These are phyloP conservation scores for Stratiolaelaps scimitus DNA, from an alignment of 1,140 invertebrate species.

Conservation along the genomic window DNA sequence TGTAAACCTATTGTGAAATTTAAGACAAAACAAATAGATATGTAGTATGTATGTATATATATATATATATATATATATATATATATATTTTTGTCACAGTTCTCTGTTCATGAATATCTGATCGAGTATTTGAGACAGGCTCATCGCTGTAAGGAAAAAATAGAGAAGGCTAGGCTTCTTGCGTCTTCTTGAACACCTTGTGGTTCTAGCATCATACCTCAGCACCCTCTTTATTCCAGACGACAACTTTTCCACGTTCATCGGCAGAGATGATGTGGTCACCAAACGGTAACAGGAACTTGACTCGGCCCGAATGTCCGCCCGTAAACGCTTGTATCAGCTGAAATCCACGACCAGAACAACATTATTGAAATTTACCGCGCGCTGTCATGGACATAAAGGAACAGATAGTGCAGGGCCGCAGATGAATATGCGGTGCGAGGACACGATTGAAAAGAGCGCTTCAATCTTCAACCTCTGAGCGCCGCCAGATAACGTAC, in stretches of 20 bases:
- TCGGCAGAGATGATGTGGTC: conserved; percentile 72
- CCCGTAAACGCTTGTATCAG: conserved; percentile 66
- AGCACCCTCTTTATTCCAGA: conserved; percentile 73
- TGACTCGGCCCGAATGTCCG: conserved; percentile 54
- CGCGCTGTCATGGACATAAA: too few species aligned
- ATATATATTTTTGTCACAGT: too few species aligned
- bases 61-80: too few species aligned
- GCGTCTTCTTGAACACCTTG: not conserved
- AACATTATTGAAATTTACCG: too few species aligned
- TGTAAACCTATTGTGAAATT: conserved; percentile 29
- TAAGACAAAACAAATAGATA: not conserved
- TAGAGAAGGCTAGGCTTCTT: not conserved
- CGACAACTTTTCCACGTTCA: conserved; percentile 56
- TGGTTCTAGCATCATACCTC: conserved; percentile 49
- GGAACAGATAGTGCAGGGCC: too few species aligned
- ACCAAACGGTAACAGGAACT: conserved; percentile 71
- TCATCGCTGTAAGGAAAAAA: conserved; percentile 21
- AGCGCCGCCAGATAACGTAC: too few species aligned
- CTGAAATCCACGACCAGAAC: conserved; percentile 35
- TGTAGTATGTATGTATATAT: too few species aligned
- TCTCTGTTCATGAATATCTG: too few species aligned
- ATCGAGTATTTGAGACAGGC: conserved; percentile 27
- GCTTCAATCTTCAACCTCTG: too few species aligned
- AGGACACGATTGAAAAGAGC: too few species aligned
- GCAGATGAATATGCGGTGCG: too few species aligned